phyloP scores from a whole-genome alignment of 2,888 invertebrate species.

The Erebia epiphron region DNA sequence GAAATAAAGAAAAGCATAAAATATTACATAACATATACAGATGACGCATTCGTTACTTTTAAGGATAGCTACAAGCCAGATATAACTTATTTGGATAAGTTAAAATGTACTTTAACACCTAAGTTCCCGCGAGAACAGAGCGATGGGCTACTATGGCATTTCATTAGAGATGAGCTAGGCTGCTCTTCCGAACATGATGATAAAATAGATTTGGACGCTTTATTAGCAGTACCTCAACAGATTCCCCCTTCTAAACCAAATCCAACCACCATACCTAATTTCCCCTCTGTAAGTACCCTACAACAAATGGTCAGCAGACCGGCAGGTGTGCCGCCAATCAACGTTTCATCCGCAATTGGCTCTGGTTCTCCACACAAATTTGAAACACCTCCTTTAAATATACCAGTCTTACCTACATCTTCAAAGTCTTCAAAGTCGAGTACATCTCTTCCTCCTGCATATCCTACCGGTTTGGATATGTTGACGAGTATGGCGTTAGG shows the following conservation, averaged over 20 bases:
- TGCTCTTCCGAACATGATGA: conserved; percentile 86
- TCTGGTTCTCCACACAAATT: conserved; percentile 81
- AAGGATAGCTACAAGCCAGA: conserved; percentile 86
- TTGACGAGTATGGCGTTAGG: conserved; percentile 79
- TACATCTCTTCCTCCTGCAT: conserved; percentile 76
- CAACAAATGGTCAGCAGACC: conserved; percentile 81
- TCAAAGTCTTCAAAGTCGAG: conserved; percentile 83
- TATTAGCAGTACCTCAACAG: conserved; percentile 83
- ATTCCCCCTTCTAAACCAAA: conserved; percentile 74
- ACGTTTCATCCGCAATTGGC: conserved; percentile 72
- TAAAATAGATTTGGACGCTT: conserved; percentile 84
- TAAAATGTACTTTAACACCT: conserved; percentile 90
- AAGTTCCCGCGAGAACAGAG: conserved; percentile 92
- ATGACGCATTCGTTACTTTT: conserved; percentile 73
- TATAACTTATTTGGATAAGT: conserved; percentile 91
- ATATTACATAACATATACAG: conserved; percentile 87
- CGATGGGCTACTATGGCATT: conserved; percentile 90
- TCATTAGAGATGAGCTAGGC: conserved; percentile 88
- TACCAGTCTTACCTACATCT: conserved; percentile 83
- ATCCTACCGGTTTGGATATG: conserved; percentile 78
- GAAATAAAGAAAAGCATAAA: conserved; percentile 94
- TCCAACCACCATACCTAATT: conserved; percentile 69
- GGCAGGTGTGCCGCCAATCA: conserved; percentile 77
- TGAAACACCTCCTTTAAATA: conserved; percentile 81
- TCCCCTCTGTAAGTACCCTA: conserved; percentile 76